Percentiles rank a stretch among this genome's conserved stretches.
phyloP scores from a whole-genome alignment of 53 echinoderm and acorn worm species.

The Mesocentrotus franciscanus region DNA sequence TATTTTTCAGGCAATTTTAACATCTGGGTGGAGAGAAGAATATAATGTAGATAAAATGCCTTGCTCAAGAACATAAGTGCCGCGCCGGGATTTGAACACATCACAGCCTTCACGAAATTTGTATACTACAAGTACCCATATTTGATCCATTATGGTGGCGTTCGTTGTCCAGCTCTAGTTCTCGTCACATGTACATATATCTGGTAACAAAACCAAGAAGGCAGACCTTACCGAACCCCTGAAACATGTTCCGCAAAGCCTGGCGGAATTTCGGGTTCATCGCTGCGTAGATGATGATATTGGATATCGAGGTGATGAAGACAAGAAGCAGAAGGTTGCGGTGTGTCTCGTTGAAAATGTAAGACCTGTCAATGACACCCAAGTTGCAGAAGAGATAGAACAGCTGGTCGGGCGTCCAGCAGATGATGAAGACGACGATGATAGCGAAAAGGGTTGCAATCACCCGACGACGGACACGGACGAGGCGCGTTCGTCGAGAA shows the following conservation, averaged over 20 bases:
- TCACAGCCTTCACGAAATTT: no score
- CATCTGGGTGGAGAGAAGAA: no score
- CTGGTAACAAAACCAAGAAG: neutral
- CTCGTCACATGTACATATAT: no score
- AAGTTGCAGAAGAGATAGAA: slow-evolving; percentile 70
- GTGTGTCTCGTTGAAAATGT: slow-evolving; percentile 48
- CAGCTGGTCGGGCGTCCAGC: slow-evolving; percentile 82
- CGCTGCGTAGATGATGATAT: slow-evolving; percentile 73
- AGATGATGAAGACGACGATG: slow-evolving; percentile 75
- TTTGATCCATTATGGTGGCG: no score
- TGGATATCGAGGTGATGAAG: slow-evolving; percentile 70
- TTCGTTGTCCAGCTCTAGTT: no score
- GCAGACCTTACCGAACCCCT: neutral
- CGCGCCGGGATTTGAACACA: no score
- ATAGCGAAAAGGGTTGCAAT: slow-evolving; percentile 72
- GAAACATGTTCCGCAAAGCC: neutral
- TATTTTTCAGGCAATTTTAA: no score
- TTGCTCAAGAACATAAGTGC: no score
- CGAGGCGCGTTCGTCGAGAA: neutral
- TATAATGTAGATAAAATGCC: no score
- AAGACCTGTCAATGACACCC: slow-evolving; percentile 47
- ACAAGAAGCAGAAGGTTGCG: slow-evolving; percentile 69
- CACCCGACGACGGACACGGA: slow-evolving; percentile 66
- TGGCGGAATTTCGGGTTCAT: slow-evolving; percentile 54
- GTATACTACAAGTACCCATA: no score